Conservation (phyloP, 2,797 vertebrate genomes). For the Catharus ustulatus region DNA sequence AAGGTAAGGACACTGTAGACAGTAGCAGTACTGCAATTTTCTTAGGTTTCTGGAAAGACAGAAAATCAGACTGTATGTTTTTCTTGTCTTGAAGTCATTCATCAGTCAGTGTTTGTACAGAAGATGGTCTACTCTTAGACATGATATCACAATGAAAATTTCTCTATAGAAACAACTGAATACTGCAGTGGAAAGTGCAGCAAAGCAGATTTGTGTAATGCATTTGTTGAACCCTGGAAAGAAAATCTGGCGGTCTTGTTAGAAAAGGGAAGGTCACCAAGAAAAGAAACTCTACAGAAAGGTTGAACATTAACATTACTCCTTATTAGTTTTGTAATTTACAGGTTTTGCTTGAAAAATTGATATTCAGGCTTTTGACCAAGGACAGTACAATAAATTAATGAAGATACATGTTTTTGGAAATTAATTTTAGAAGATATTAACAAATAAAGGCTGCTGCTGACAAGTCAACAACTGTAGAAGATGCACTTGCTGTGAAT, state of each 20-base stretch:
- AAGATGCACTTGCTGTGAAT: accelerated
- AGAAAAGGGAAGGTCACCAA: neutral
- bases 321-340: neutral
- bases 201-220: neutral
- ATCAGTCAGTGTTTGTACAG: neutral
- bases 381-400: neutral
- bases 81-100: neutral
- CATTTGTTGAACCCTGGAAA: neutral
- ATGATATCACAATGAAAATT: neutral
- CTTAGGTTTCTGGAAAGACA: neutral
- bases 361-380: neutral
- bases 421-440: neutral
- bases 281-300: neutral
- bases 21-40: neutral
- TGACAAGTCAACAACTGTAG: neutral
- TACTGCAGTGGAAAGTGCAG: neutral
- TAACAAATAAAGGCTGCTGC: neutral
- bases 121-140: neutral
- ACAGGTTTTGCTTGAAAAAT: neutral
- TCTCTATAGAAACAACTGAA: neutral
- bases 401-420: neutral
- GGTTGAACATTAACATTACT: neutral
- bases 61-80: neutral
- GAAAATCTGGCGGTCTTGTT: neutral
- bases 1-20: neutral